Evolutionary conservation across 2,888 invertebrate species (phyloP).

Genomic region (Diarsia brunnea): DNA sequence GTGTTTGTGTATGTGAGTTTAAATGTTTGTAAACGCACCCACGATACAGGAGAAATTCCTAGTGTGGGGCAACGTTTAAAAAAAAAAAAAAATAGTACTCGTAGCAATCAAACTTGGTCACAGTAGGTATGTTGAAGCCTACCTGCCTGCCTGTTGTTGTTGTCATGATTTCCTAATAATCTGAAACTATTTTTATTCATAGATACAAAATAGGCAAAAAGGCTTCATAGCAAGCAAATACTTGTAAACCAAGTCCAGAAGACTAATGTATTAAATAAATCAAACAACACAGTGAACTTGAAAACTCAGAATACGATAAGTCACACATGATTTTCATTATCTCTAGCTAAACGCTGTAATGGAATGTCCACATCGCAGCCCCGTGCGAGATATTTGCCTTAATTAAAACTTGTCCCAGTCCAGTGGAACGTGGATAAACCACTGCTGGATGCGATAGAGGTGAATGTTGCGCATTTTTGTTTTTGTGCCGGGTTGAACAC

Average conservation of each 20-base stretch:
- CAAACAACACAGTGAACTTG: conserved; percentile 11
- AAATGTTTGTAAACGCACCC: no score
- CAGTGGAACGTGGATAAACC: conserved; percentile 68
- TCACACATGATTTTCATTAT: conserved; percentile 74
- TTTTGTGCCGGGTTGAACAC: not conserved
- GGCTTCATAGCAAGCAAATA: no score
- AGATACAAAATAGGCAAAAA: not conserved
- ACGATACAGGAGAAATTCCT: no score
- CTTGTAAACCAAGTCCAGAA: not conserved
- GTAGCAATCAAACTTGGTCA: not conserved
- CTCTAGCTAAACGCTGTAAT: conserved; percentile 79
- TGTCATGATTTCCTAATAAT: not conserved
- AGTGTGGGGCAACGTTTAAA: no score
- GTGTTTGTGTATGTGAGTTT: no score
- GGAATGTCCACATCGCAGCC: conserved; percentile 80
- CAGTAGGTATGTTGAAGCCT: no score
- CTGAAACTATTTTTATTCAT: not conserved
- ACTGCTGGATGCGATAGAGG: conserved; percentile 59
- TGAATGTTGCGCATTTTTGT: not conserved
- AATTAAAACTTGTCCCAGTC: conserved; percentile 86
- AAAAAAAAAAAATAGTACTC: no score
- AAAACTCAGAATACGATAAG: conserved; percentile 52
- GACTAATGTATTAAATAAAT: conserved; percentile 18
- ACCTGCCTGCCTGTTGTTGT: no score
- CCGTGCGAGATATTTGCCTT: conserved; percentile 85